Evolutionary conservation across 2,797 vertebrate genomes (phyloP).

Genomic region (Hydrophis major): DNA sequence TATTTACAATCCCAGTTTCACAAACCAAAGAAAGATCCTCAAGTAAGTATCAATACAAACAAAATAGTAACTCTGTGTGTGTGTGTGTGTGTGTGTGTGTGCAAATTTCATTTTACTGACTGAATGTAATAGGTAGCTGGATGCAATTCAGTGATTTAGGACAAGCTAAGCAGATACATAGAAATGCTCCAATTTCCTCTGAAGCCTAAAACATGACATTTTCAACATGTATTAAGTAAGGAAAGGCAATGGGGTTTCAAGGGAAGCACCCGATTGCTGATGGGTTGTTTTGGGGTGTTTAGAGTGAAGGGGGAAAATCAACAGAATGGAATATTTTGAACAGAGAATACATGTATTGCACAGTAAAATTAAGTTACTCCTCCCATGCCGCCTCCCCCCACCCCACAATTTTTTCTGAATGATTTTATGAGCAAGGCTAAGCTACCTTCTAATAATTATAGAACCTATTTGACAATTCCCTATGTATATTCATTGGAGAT

Average conservation of each 20-base stretch:
- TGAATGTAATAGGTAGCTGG: slow-evolving; percentile 36
- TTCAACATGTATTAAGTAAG: slow-evolving; percentile 9
- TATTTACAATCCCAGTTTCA: not conserved
- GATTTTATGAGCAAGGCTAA: not conserved
- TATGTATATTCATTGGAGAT: not conserved
- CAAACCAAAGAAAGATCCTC: slow-evolving; percentile 14
- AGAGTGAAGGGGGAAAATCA: not conserved
- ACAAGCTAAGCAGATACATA: slow-evolving; percentile 19
- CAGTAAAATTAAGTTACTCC: not conserved
- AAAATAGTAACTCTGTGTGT: not conserved
- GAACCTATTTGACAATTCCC: not conserved
- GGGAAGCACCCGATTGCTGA: not conserved
- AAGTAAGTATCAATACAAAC: slow-evolving; percentile 26
- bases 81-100: not conserved
- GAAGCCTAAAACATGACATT: slow-evolving; percentile 41
- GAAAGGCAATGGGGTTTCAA: not conserved
- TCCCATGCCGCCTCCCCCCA: not conserved
- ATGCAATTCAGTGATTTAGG: slow-evolving; percentile 29
- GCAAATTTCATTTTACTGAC: slow-evolving; percentile 42
- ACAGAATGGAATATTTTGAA: slow-evolving; percentile 5
- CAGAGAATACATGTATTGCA: not conserved
- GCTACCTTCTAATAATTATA: not conserved
- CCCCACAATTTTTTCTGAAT: not conserved
- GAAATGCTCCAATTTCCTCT: slow-evolving; percentile 24
- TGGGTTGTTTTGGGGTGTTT: not conserved